Evolutionary conservation across 2,113 vertebrate genomes (phyloP).

Genomic region (Chlamydotis undulata): DNA sequence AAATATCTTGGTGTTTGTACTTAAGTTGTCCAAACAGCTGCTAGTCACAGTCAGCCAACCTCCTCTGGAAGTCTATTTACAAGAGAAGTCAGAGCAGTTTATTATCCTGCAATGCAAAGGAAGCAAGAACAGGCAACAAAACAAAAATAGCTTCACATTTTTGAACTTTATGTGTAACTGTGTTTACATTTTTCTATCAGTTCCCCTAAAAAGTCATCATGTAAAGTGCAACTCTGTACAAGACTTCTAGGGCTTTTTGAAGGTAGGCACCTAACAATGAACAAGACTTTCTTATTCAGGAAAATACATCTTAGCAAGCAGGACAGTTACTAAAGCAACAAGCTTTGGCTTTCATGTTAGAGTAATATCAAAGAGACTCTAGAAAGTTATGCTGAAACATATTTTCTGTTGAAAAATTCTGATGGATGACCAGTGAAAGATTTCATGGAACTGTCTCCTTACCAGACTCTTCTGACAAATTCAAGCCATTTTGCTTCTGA

Average conservation of each 20-base stretch:
- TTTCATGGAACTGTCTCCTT: background rate
- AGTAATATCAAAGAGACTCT: background rate
- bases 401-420: background rate
- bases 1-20: background rate
- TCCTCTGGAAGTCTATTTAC: background rate
- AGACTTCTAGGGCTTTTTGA: background rate
- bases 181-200: background rate
- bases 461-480: background rate
- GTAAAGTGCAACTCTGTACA: background rate
- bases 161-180: background rate
- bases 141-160: background rate
- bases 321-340: background rate
- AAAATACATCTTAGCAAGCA: background rate
- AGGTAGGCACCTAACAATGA: background rate
- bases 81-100: background rate
- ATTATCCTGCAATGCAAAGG: background rate
- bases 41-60: background rate
- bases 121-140: background rate
- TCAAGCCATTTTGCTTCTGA: background rate
- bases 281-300: fast-evolving
- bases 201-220: background rate
- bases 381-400: background rate
- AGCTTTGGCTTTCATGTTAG: background rate
- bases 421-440: background rate
- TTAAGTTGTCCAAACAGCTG: background rate